Evolutionary conservation across 2,797 vertebrate genomes (phyloP), one percentile per base, ranked within the genome.

Genomic region (Vespertilio murinus): DNA sequence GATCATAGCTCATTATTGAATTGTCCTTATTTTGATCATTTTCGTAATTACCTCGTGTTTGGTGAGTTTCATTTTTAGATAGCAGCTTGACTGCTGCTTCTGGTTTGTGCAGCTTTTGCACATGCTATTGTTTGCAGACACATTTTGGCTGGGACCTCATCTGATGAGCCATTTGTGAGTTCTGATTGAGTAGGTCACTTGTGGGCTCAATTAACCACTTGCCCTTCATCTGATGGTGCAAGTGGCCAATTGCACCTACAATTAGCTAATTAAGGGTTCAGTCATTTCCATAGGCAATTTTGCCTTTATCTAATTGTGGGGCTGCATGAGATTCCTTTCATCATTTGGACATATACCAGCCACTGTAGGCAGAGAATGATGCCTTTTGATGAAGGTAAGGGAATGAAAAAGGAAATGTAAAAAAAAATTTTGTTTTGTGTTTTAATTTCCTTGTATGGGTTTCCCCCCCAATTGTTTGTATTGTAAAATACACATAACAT

Each of bases 161-260:
- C 88, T 96, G 95, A 97, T 92, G 92, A 97, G 90, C 95, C 94
- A 88, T 97, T 97, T 97, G 96, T 96, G 97, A 95, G 96, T 95
- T 96, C 92, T 97, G 96, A 97, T 82, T 97, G 96, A 97, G 95
- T 95, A 97, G 97, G 97, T 97, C 97, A 97, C 96, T 97, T 88
- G 88, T 97, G 97, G 94, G 95, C 96, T 95, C 97, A 96, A 97
- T 97, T 97, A 97, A 96, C 96, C 97, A 97, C 96, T 97, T 97
- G 96, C 97, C 97, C 97, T 97, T 95, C 97, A 95, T 96, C 93
- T 87, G 94, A 96, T 94, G 97, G 97, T 95, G 95, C 95, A 97
- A 97, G 95, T 97, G 92, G 95, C 96, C 97, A 96, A 97, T 95
- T 97, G 95, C 88, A 97, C 97, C 97, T 97, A 90, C 96, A 97